Evolutionary conservation across 2,888 invertebrate species (phyloP), one percentile per base, ranked within the genome.

Genomic region (Anaspis maculata): DNA sequence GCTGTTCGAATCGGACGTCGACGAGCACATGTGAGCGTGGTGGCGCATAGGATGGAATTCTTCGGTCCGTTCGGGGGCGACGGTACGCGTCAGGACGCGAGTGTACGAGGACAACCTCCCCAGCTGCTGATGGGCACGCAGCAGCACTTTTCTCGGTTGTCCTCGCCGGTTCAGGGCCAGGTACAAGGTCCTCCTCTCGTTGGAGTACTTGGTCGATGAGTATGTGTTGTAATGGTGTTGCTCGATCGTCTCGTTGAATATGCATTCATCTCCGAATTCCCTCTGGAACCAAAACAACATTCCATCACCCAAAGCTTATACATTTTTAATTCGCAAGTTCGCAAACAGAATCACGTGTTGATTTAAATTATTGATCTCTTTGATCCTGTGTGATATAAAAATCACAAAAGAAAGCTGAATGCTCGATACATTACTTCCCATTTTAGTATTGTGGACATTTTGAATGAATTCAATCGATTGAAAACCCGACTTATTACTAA

Each of bases 211-310:
- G 41, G 73, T 74, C 51, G 81, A 81, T 55, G 85, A 82, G 69
- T 88, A 89, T 37, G 83, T 84, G 66, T 87, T 88, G 71, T 86
- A 88, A 64, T 84, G 79, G 67, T 86, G 81, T 65, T 80, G 78
- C 66, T 83, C 86, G 66, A 87, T 79, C 62, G 78, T 81, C 70
- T 88, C 88, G 69, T 85, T 83, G 75, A 88, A 87, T 63, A 86
- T 76, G 71, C 88, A 89, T 53, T 71, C 71, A 62, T 83, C 79
- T 61, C 79, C 79, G 73, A 82, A 84, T 67, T 82, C 80, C 70
- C 77, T 81, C 87, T 88, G 84, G 56, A 83, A 84, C 74, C 76
- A 71, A 65, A 61, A n/a, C n/a, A n/a, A n/a, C n/a, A n/a, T n/a
- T n/a, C n/a, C n/a, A n/a, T n/a, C n/a, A n/a, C n/a, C n/a, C n/a